Evolutionary conservation across 2,113 vertebrate genomes (phyloP).

Genomic region (Alligator sinensis): DNA sequence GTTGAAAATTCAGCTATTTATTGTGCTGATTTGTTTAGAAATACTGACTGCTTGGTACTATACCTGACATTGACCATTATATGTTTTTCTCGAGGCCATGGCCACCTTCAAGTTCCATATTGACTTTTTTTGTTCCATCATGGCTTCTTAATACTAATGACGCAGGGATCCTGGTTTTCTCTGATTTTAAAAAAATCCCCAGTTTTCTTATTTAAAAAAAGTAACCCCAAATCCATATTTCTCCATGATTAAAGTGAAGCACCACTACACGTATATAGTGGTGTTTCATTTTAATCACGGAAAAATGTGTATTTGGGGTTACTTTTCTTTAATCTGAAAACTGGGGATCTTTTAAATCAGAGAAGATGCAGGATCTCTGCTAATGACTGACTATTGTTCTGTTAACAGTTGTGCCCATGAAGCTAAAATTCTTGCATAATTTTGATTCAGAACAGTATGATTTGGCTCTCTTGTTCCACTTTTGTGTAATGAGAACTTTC

Average conservation of each 20-base stretch:
- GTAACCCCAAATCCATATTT: no score
- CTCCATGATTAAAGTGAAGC: no score
- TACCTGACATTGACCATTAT: not conserved
- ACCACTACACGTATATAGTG: no score
- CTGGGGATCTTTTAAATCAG: no score
- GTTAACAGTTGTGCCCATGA: not conserved
- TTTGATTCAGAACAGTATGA: not conserved
- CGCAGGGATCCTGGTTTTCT: no score
- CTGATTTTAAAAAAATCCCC: no score
- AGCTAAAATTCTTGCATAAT: not conserved
- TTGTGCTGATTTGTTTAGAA: not conserved
- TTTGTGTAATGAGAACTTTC: not conserved
- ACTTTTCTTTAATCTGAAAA: no score
- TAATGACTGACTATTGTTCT: not conserved
- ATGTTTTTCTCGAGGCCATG: not conserved
- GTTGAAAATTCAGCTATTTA: not conserved
- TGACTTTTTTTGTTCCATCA: not conserved
- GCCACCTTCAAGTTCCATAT: not conserved
- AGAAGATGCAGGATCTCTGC: no score
- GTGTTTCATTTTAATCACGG: no score
- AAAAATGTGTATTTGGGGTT: no score
- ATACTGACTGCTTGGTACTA: not conserved
- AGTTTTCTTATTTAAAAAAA: no score
- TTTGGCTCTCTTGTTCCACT: not conserved
- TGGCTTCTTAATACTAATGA: not conserved